Evolutionary conservation across 2,888 invertebrate species (phyloP).

Genomic region (Melieria omissa): DNA sequence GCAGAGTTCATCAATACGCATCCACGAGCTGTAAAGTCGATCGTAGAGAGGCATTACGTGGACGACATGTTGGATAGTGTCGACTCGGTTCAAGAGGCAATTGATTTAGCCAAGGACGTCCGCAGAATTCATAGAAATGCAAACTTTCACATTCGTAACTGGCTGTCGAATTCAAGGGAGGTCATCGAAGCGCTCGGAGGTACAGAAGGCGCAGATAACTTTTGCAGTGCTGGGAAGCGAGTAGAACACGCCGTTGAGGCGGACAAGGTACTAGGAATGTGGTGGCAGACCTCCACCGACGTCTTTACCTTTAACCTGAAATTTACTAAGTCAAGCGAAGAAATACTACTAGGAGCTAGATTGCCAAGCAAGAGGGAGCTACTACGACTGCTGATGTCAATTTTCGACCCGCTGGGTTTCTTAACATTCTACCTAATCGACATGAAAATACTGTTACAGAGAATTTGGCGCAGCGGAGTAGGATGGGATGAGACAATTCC

Average conservation of each 20-base stretch:
- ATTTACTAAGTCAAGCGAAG: slow-evolving; percentile 27
- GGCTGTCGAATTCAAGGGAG: slow-evolving; percentile 1
- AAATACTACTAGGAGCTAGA: slow-evolving; percentile 25
- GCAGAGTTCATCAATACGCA: slow-evolving; percentile 31
- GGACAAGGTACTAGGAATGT: slow-evolving; percentile 41
- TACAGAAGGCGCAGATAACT: slow-evolving; percentile 33
- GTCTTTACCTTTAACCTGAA: slow-evolving; percentile 34
- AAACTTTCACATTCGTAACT: slow-evolving; percentile 1
- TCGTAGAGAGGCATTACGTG: slow-evolving; percentile 47
- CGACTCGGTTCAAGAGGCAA: slow-evolving; percentile 44
- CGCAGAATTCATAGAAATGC: slow-evolving; percentile 10
- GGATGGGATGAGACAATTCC: slow-evolving; percentile 24
- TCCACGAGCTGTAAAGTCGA: no score
- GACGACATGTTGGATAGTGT: slow-evolving; percentile 44
- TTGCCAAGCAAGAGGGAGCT: slow-evolving; percentile 37
- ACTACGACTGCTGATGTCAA: slow-evolving; percentile 34
- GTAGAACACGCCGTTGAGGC: slow-evolving; percentile 27
- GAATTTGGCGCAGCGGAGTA: slow-evolving; percentile 21
- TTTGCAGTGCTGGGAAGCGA: slow-evolving; percentile 22
- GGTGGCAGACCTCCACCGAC: slow-evolving; percentile 44
- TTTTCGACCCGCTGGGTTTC: slow-evolving; percentile 34
- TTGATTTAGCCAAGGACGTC: slow-evolving; percentile 34
- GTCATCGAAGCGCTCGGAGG: slow-evolving; percentile 3
- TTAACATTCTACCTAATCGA: slow-evolving; percentile 25
- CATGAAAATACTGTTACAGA: slow-evolving; percentile 25